These are phyloP conservation scores for Triplophysa bombifrons DNA, from an alignment of 2,797 vertebrate species.

Conservation along the genomic window DNA sequence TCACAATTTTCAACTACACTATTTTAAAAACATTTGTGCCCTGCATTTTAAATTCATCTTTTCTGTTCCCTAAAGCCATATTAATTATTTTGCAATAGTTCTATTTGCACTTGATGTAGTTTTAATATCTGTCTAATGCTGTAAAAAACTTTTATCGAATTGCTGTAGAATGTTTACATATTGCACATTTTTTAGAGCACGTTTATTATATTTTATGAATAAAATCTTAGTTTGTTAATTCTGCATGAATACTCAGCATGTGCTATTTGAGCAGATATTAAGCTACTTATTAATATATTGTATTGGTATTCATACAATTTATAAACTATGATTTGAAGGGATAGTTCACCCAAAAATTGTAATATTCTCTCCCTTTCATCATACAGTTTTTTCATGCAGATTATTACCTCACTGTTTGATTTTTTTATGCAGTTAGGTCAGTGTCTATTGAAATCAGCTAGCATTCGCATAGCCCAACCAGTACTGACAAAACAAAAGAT, in stretches of 20 bases:
- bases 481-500: background rate
- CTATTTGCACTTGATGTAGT: background rate
- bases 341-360: too few species aligned
- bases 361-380: background rate
- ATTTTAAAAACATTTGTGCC: too few species aligned
- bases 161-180: background rate
- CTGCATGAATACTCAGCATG: background rate
- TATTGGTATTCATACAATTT: too few species aligned
- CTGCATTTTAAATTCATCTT: background rate
- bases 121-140: background rate
- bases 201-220: background rate
- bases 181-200: background rate
- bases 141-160: background rate
- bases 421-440: background rate
- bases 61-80: conserved; percentile 9
- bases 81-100: background rate
- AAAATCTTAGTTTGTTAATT: background rate
- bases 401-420: too few species aligned
- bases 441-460: background rate
- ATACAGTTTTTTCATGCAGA: background rate
- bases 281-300: too few species aligned
- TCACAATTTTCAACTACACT: too few species aligned
- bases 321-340: too few species aligned
- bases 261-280: background rate
- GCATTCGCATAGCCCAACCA: background rate